Evolutionary conservation across 2,797 vertebrate species (phyloP).

Genomic region (Sebastes trivittatus): DNA sequence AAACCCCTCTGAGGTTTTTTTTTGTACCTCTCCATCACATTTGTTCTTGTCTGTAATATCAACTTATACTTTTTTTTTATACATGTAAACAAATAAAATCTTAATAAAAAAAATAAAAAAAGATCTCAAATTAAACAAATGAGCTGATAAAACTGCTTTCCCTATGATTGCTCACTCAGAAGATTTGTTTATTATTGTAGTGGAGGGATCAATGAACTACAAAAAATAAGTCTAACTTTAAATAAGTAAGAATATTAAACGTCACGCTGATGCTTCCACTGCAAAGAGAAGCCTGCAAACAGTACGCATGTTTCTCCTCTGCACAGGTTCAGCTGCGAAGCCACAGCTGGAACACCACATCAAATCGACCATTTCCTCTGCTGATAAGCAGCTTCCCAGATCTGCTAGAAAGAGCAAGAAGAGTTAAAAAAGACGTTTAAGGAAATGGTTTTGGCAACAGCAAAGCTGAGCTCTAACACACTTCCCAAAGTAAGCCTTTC

Average conservation of each 20-base stretch:
- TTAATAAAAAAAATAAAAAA: too few species aligned
- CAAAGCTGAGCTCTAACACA: conserved; percentile 40
- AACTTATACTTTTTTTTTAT: too few species aligned
- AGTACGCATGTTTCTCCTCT: neutral
- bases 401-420: conserved; percentile 53
- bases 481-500: conserved; percentile 1
- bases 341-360: conserved; percentile 74
- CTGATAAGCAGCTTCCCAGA: conserved; percentile 82
- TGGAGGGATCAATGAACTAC: neutral
- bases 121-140: neutral
- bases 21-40: too few species aligned
- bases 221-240: neutral
- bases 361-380: conserved; percentile 80
- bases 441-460: conserved; percentile 58
- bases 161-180: neutral
- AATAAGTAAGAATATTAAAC: neutral
- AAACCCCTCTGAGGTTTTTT: too few species aligned
- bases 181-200: neutral
- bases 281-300: neutral
- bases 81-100: too few species aligned
- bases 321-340: conserved; percentile 62
- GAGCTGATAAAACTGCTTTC: neutral
- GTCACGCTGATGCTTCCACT: neutral
- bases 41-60: too few species aligned
- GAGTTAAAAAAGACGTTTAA: conserved; percentile 58